Percentiles rank a stretch among this genome's conserved stretches.
Conservation (phyloP, 2,888 invertebrate species). For the Epiblema foenella region DNA sequence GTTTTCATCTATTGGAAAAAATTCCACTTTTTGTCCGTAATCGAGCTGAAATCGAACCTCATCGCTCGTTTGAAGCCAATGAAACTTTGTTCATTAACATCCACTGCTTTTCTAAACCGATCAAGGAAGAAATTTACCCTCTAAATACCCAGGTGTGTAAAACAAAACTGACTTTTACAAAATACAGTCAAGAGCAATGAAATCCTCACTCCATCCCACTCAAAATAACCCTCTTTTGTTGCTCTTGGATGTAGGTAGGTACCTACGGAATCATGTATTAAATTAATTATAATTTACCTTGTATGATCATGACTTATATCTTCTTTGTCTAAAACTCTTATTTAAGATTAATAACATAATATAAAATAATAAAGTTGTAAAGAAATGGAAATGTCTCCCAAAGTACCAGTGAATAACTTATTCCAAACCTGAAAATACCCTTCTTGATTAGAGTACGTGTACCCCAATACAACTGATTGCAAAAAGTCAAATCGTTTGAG, state of each 20-base stretch:
- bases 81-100: slow-evolving; percentile 43
- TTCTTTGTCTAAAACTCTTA: no score
- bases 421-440: background rate
- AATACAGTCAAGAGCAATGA: no score
- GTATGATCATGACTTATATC: no score
- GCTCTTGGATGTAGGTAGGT: no score
- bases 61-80: slow-evolving; percentile 28
- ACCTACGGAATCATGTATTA: no score
- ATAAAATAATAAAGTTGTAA: no score
- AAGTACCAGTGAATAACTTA: background rate
- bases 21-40: slow-evolving; percentile 13
- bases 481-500: slow-evolving; percentile 17
- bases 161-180: no score
- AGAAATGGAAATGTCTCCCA: no score
- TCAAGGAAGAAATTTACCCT: background rate
- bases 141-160: background rate
- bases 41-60: slow-evolving; percentile 23
- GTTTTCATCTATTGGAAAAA: slow-evolving; percentile 10
- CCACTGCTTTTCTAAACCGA: slow-evolving; percentile 7
- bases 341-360: no score
- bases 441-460: slow-evolving; percentile 5
- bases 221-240: no score
- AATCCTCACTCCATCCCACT: no score
- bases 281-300: no score
- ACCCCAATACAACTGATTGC: slow-evolving; percentile 8